These are phyloP conservation scores for Drosophila bipectinata DNA, from an alignment of 1,140 invertebrate species.

Conservation along the genomic window DNA sequence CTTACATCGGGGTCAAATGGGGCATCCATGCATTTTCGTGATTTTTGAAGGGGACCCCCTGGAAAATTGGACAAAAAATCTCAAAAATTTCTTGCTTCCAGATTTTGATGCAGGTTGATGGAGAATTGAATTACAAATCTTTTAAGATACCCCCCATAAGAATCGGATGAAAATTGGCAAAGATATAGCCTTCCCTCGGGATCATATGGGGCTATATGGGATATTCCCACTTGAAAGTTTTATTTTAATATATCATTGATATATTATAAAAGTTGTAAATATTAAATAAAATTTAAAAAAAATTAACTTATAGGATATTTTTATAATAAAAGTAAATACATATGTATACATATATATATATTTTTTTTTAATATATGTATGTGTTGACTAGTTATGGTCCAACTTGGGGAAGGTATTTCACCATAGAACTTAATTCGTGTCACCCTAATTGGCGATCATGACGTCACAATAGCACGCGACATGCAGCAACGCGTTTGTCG, in stretches of 20 bases:
- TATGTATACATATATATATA: no score
- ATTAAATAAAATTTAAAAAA: background rate
- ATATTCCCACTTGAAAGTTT: no score
- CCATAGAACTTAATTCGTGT: slow-evolving; percentile 15
- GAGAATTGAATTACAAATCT: background rate
- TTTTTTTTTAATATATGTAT: no score
- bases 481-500: slow-evolving; percentile 61
- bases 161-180: background rate
- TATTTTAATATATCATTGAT: no score
- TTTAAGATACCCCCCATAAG: background rate
- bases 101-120: background rate
- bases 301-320: background rate
- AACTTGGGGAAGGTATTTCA: slow-evolving; percentile 18
- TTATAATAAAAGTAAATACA: no score
- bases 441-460: slow-evolving; percentile 45
- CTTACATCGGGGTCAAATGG: no score
- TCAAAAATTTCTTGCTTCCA: background rate
- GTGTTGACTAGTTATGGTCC: background rate
- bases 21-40: no score
- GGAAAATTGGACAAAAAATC: background rate
- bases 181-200: background rate
- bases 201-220: background rate
- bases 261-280: no score
- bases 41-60: no score
- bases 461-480: slow-evolving; percentile 58